Evolutionary conservation across 1,140 invertebrate species (phyloP), one percentile per base, ranked within the genome.

Genomic region (Lepidurus couesii): DNA sequence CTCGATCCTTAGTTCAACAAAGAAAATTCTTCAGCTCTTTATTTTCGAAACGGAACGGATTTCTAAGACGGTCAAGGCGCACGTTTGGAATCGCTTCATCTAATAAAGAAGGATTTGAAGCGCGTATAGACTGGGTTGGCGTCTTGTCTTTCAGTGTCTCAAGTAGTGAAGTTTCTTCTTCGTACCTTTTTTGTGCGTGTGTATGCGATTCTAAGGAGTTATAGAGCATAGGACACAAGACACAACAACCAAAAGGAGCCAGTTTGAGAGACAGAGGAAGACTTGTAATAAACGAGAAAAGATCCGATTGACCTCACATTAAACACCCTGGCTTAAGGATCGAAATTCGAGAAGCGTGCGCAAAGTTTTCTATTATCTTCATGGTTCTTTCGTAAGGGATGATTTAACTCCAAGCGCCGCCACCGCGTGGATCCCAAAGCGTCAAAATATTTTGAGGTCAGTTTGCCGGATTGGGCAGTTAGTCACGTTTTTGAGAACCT

Each of bases 141-240:
- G 53, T 65, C 53, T 65, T 65, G 53, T 65, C 53, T 21, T 65
- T 65, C 53, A 65, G 8, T n/a, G 53, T 65, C 9, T 65, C 53
- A 21, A 65, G 53, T 65, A 65, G 53, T 21, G 16, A 7, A 65
- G 21, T 21, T 65, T 21, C 9, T 65, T 21, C 21, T 47, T 65
- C 53, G 9, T 65, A 65, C 53, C 45, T 16, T 65, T 21, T 65
- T 65, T 65, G 16, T 13, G 53, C 53, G 16, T 65, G 34, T 4
- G 34, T 34, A 34, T 16, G 21, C 24, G 53, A 4, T 9, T 21
- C 53, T 21, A 16, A 6, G 53, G 53, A 65, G n/a, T 65, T 65
- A 7, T 9, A n/a, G 53, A 65, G 53, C 53, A 21, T 65, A 65
- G 53, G 34, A 34, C 34, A 34, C 34, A 65, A 13, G 13, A 16